phyloP scores from a whole-genome alignment of 1,140 invertebrate species.

The Nephila pilipes region DNA sequence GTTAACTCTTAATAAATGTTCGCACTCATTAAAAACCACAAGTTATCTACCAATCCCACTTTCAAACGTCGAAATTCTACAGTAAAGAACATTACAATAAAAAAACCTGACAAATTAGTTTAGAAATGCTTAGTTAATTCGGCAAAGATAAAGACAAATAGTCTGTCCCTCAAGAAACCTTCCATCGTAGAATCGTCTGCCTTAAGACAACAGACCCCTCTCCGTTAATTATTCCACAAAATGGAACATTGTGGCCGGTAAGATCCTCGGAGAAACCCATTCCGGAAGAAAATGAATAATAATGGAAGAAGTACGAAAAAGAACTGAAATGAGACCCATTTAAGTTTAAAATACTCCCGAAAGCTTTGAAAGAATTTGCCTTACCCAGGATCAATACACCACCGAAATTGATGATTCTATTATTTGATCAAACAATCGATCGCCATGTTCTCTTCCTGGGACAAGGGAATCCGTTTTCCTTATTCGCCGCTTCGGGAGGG shows the following conservation, averaged over 20 bases:
- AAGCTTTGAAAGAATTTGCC: neutral
- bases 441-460: neutral
- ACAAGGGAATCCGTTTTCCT: slow-evolving; percentile 61
- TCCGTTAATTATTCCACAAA: neutral
- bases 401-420: slow-evolving; percentile 66
- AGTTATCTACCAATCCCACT: no score
- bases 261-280: neutral
- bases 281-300: neutral
- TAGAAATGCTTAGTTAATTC: no score
- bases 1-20: no score
- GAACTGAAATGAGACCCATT: neutral
- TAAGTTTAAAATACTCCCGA: neutral
- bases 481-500: neutral
- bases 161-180: neutral
- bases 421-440: slow-evolving; percentile 70
- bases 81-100: no score
- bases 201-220: neutral
- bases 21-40: no score
- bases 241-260: neutral
- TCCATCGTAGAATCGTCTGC: neutral
- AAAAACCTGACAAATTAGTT: no score
- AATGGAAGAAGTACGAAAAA: neutral
- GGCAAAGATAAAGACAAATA: no score
- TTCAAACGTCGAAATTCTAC: no score
- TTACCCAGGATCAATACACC: slow-evolving; percentile 21